These are phyloP conservation scores for Conus ventricosus DNA, from an alignment of 1,140 invertebrate species.

Conservation along the genomic window DNA sequence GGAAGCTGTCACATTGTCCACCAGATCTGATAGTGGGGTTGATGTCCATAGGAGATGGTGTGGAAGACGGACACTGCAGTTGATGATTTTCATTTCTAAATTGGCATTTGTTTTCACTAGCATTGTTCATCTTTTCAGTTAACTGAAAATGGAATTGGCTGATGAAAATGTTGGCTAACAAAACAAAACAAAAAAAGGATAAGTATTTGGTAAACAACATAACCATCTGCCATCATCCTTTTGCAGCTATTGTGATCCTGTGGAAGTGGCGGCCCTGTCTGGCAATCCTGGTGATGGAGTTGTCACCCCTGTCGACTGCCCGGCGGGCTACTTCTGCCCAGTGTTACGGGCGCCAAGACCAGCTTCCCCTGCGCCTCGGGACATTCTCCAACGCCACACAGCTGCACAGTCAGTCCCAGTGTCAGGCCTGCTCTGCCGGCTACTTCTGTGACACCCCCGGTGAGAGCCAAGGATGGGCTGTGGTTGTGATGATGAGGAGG, in stretches of 20 bases:
- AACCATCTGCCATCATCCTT: not conserved
- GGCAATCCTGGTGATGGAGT: slow-evolving; percentile 62
- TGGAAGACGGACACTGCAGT: no score
- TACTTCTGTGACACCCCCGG: slow-evolving; percentile 63
- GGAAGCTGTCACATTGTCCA: no score
- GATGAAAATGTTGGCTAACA: not conserved
- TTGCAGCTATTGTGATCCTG: slow-evolving; percentile 70
- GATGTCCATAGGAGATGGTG: no score
- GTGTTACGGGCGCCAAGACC: slow-evolving; percentile 57
- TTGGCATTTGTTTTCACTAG: no score
- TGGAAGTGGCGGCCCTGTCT: slow-evolving; percentile 58
- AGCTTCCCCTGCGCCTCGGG: slow-evolving; percentile 63
- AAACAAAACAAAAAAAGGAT: not conserved
- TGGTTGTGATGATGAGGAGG: not conserved
- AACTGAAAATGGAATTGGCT: not conserved
- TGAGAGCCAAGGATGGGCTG: slow-evolving; percentile 22
- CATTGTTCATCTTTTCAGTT: no score
- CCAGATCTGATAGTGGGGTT: no score
- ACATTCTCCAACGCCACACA: slow-evolving; percentile 66
- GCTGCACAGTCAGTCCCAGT: slow-evolving; percentile 58
- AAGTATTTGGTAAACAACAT: not conserved
- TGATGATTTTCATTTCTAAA: no score
- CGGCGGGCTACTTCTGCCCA: slow-evolving; percentile 68
- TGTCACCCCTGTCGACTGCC: slow-evolving; percentile 65
- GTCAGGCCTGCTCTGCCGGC: slow-evolving; percentile 61